These are phyloP conservation scores for Belonocnema kinseyi DNA, from an alignment of 1,140 invertebrate genomes.

Conservation along the genomic window DNA sequence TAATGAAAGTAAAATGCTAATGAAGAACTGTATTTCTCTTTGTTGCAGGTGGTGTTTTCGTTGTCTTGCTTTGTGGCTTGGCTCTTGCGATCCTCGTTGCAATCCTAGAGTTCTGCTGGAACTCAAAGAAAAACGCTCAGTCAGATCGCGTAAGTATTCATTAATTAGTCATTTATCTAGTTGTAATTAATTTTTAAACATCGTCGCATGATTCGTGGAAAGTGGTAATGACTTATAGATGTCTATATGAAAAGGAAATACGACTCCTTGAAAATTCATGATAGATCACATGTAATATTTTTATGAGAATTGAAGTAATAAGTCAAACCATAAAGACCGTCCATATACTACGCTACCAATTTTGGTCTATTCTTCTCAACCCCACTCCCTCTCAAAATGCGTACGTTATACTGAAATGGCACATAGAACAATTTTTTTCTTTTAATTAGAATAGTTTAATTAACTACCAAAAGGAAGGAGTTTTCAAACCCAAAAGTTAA, in stretches of 20 bases:
- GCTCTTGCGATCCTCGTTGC: conserved; percentile 93
- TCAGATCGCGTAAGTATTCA: conserved; percentile 83
- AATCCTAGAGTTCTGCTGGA: conserved; percentile 97
- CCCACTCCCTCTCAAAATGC: no score
- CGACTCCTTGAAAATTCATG: neutral
- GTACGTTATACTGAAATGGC: no score
- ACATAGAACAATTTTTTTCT: no score
- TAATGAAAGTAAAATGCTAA: conserved; percentile 28
- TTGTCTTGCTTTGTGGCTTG: conserved; percentile 95
- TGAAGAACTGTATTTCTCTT: conserved; percentile 47
- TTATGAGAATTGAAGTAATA: no score
- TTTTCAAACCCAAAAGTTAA: no score
- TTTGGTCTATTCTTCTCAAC: no score
- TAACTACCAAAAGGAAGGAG: no score
- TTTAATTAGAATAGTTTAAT: no score
- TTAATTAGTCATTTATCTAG: neutral
- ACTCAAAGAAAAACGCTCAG: conserved; percentile 93
- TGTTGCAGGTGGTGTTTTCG: conserved; percentile 93
- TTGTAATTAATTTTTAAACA: conserved; percentile 5
- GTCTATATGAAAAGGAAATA: neutral
- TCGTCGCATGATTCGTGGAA: neutral
- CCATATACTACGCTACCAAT: no score
- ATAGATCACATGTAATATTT: neutral
- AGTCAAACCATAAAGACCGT: no score
- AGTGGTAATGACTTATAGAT: neutral